A percentile compares a stretch with the other conserved stretches of the same genome.
These are phyloP conservation scores for Microcebus lehilahytsara DNA, from an alignment of 2,113 vertebrate species.

Conservation along the genomic window DNA sequence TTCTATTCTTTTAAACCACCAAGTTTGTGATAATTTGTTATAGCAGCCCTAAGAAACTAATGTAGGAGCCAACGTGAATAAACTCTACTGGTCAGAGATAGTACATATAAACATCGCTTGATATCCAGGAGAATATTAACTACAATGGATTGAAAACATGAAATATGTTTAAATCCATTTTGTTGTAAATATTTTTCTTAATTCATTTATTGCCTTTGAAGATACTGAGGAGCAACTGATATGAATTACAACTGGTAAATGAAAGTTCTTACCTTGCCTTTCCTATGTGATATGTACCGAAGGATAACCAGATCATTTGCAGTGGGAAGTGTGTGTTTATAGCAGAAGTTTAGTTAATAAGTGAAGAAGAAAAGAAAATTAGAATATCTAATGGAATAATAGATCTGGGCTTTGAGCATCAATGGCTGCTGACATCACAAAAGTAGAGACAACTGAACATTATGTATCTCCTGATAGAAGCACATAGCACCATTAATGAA, in stretches of 20 bases:
- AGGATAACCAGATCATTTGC: not conserved
- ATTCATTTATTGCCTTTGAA: not conserved
- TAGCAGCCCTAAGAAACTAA: not conserved
- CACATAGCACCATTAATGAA: not conserved
- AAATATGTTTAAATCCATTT: not conserved
- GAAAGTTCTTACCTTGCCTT: not conserved
- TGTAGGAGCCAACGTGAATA: not conserved
- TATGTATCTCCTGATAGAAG: not conserved
- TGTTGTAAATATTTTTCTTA: not conserved
- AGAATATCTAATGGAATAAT: not conserved
- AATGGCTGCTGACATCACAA: not conserved
- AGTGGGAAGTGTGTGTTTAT: not conserved
- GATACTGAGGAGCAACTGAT: not conserved
- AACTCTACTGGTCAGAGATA: not conserved
- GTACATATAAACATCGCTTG: too few relatives aligned
- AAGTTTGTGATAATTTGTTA: not conserved
- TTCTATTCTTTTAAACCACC: not conserved
- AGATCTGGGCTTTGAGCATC: not conserved
- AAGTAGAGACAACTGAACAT: not conserved
- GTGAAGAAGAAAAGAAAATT: slow-evolving; percentile 11
- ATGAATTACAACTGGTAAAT: not conserved
- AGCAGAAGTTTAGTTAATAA: slow-evolving; percentile 10
- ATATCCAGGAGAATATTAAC: not conserved
- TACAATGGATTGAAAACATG: not conserved
- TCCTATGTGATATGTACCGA: not conserved